These are phyloP conservation scores for Neomonachus schauinslandi DNA, from an alignment of 2,113 vertebrate species.

Conservation along the genomic window DNA sequence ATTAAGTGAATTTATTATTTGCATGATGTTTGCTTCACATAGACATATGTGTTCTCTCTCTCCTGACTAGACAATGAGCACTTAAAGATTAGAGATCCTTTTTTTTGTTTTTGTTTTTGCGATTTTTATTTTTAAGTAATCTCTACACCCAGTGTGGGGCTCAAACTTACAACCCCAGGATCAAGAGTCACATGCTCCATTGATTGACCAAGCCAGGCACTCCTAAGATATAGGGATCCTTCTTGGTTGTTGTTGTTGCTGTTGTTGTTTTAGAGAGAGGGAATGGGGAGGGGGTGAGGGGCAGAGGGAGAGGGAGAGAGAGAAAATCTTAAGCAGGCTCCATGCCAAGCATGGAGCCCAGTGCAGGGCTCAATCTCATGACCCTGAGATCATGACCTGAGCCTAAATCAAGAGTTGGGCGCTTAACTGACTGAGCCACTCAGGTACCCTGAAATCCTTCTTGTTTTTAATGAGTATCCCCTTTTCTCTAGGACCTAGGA, in stretches of 20 bases:
- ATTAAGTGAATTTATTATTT: background rate
- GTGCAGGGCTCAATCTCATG: background rate
- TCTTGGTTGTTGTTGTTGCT: background rate
- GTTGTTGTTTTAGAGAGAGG: background rate
- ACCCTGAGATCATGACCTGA: background rate
- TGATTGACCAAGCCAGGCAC: background rate
- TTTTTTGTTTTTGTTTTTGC: background rate
- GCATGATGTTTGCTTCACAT: background rate
- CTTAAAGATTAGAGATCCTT: background rate
- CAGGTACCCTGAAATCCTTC: background rate
- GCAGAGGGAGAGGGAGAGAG: background rate
- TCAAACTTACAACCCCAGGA: background rate
- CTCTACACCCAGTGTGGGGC: background rate
- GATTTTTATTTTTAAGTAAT: background rate
- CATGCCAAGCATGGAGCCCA: background rate
- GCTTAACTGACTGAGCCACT: background rate
- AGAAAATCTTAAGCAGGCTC: background rate
- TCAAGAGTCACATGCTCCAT: background rate
- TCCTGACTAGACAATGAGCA: background rate
- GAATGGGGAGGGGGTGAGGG: background rate
- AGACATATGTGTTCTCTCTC: background rate
- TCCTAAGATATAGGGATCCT: background rate
- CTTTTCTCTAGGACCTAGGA: background rate
- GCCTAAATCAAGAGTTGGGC: background rate
- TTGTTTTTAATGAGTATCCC: background rate